A percentile compares a stretch with the other conserved stretches of the same genome.
Evolutionary conservation across 2,888 invertebrate genomes (phyloP).

Genomic region (Boloria euphrosyne): DNA sequence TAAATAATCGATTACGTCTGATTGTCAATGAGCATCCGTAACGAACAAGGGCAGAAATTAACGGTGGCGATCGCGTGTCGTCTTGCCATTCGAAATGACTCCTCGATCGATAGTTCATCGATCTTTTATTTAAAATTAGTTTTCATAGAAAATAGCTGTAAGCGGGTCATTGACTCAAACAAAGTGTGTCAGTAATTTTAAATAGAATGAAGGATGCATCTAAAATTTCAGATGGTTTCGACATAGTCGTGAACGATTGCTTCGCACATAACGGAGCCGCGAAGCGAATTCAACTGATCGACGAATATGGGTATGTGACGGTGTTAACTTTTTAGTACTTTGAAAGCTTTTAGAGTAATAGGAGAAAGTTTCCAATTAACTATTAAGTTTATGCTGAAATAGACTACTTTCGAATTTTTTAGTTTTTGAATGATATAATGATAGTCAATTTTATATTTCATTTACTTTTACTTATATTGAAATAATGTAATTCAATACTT

Average conservation of each 20-base stretch:
- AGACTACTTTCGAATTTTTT: background rate
- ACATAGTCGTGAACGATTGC: constrained; percentile 96
- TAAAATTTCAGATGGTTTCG: constrained; percentile 91
- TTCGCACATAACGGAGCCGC: constrained; percentile 96
- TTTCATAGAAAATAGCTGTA: constrained; percentile 39
- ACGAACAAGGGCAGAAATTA: constrained; percentile 64
- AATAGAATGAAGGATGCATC: constrained; percentile 23
- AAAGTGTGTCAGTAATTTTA: constrained; percentile 49
- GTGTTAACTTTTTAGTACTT: constrained; percentile 6
- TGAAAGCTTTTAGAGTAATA: constrained; percentile 18
- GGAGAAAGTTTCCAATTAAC: constrained; percentile 3
- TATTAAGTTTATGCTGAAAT: constrained; percentile 5
- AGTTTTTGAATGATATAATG: too few relatives aligned
- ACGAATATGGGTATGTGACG: constrained; percentile 90
- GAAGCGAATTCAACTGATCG: constrained; percentile 94
- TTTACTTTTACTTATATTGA: too few relatives aligned
- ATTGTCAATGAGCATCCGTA: constrained; percentile 40
- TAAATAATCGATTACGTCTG: constrained; percentile 30
- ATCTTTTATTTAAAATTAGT: constrained; percentile 49
- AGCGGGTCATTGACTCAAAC: constrained; percentile 38
- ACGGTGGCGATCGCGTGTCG: constrained; percentile 66
- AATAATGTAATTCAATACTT: too few relatives aligned
- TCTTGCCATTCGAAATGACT: constrained; percentile 51
- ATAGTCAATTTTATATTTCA: too few relatives aligned
- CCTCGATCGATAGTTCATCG: constrained; percentile 59